Evolutionary conservation across 2,888 invertebrate genomes (phyloP), one percentile per base, ranked within the genome.

Genomic region (Ophioninae sp.): DNA sequence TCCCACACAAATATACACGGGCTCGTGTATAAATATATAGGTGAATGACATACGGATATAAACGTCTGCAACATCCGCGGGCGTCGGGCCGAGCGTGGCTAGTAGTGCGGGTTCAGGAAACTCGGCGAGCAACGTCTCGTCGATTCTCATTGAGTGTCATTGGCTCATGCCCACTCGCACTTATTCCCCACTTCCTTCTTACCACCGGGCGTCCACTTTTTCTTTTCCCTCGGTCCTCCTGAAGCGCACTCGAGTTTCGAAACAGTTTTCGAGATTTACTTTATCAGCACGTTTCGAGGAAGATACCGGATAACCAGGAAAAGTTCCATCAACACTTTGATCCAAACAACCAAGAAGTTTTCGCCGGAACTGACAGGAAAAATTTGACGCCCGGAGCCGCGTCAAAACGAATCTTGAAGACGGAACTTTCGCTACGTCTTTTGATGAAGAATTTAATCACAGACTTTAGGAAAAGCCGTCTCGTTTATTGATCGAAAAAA

Each of bases 51-150:
- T 57, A 65, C 65, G 79, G 44, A 57, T 65, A 21, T 20, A 20
- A 79, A 57, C 64, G 72, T 65, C 57, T 72, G 79, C 56, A n/a
- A 70, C 21, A 70, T 70, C 77, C 44, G 57, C 50, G 59, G 23
- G 41, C 79, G 64, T 78, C 65, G 69, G 23, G 72, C 13, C 13
- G 79, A 59, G 57, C 44, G 62, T 37, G 8, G 67, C 50, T 44
- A 68, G 30, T n/a, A 39, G 37, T 50, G 69, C 69, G 81, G 59
- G 57, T 81, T 81, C 65, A 74, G 81, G 74, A 77, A 81, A 81
- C 73, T 78, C 77, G 30, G 20, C 39, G 67, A 70, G 67, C 72
- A 50, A 39, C 72, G 65, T 56, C 44, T 23, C 61, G 23, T 56
- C 62, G 69, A 67, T 64, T 64, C 56, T 62, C 73, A 21, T 65